These are phyloP conservation scores for Geodia barretti DNA, from an alignment of 37 sponge, comb jelly and placozoan species.

Conservation along the genomic window DNA sequence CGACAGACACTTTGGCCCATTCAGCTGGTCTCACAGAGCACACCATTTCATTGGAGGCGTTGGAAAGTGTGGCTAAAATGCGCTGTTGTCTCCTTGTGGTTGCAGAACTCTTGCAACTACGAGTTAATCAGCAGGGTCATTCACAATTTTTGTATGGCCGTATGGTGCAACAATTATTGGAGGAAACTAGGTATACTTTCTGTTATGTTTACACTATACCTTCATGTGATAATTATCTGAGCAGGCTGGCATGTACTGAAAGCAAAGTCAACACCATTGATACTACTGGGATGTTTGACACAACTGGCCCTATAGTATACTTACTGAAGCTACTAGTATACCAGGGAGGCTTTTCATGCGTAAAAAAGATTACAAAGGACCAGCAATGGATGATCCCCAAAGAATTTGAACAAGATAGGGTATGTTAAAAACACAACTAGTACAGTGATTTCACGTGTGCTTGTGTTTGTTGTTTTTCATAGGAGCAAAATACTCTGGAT, in stretches of 20 bases:
- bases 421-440: background rate
- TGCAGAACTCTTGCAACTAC: conserved; percentile 37
- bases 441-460: background rate
- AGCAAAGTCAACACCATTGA: conserved; percentile 8
- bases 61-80: conserved; percentile 56
- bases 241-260: conserved; percentile 27
- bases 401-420: background rate
- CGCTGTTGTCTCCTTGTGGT: conserved; percentile 42
- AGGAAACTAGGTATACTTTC: too few species aligned
- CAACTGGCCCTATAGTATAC: conserved; percentile 41
- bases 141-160: too few species aligned
- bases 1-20: background rate
- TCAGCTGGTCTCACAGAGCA: background rate
- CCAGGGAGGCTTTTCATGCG: conserved; percentile 49
- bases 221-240: too few species aligned
- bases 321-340: conserved; percentile 63
- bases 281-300: background rate
- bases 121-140: too few species aligned
- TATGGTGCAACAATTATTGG: too few species aligned
- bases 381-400: conserved; percentile 56
- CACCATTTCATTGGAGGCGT: conserved; percentile 15
- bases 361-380: conserved; percentile 20
- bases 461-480: background rate
- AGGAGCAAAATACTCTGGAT: conserved; percentile 45
- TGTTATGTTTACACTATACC: background rate